Evolutionary conservation across 2,113 vertebrate species (phyloP).

Genomic region (Telmatochromis sp.): DNA sequence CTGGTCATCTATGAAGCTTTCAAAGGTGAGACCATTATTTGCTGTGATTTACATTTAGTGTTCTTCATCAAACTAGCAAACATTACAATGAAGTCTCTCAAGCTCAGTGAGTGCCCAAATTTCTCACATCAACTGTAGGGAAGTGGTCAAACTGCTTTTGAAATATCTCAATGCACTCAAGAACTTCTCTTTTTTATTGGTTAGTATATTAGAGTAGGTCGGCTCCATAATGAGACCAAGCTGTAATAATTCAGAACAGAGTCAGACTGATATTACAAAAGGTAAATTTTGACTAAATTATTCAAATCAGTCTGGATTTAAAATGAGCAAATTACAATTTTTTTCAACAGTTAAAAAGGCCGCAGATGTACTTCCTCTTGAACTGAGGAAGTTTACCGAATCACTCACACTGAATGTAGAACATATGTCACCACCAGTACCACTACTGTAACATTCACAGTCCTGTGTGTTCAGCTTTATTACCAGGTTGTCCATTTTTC

Average conservation of each 20-base stretch:
- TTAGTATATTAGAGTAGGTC: neutral
- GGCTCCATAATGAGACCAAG: neutral
- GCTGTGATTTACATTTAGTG: neutral
- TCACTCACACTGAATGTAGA: neutral
- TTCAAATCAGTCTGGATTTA: neutral
- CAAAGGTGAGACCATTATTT: neutral
- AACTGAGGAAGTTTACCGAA: neutral
- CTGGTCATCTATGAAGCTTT: neutral
- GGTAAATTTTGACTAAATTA: fast-evolving
- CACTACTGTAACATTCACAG: neutral
- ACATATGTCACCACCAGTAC: neutral
- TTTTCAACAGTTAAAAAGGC: neutral
- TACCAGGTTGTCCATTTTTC: slow-evolving; percentile 88
- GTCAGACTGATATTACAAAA: neutral
- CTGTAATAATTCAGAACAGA: neutral
- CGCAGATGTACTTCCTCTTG: neutral
- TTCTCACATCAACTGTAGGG: neutral
- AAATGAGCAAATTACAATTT: neutral
- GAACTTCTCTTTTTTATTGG: neutral
- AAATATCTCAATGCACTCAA: neutral
- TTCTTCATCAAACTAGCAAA: neutral
- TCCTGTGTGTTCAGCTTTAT: neutral
- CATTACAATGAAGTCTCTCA: neutral
- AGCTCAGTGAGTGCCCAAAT: neutral
- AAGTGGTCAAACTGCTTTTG: neutral